Base-by-base conservation (phyloP, 2,797 vertebrate species). In the Rhinatrema bivittatum region DNA sequence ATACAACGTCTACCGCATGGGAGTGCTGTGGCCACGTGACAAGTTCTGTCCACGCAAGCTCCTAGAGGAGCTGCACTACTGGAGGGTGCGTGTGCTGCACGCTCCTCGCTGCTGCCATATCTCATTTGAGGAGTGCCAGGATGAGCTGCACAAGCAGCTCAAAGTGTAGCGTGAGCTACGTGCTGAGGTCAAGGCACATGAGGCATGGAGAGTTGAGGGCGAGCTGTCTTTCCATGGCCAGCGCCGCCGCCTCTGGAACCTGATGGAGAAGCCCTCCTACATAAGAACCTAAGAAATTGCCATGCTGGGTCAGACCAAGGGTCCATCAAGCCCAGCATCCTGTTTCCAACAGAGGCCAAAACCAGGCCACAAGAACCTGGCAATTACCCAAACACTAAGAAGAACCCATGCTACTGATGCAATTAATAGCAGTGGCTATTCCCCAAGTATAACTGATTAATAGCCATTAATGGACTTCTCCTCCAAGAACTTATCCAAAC, bases 181-280 rank as follows among this genome's bases (percentile, higher is more conserved):
- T 7, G 91, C 91, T 0, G 91, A 97, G 72, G 81, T 91, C 13
- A 86, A 88, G 32, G 80, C 75, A 9, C 89, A n/a, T n/a, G n/a
- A n/a, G n/a, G n/a, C n/a, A n/a, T n/a, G n/a, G n/a, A n/a, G n/a
- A n/a, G 89, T 90, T 66, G 82, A 88, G 11, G 87, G 88, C 0
- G 87, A 88, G 56, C 89, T 90, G 48, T 86, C 88, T 16, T 98
- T 95, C 56, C 74, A 72, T 0, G 83, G 87, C 55, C 46, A 12
- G 9, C 84, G 94, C 2, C 71, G 78, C 36, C 68, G 66, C 5
- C 82, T 97, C 56, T 98, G 94, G 94, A 92, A 97, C 64, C 63
- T 98, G 28, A 87, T 98, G 91, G 94, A 98, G 76, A 97, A 94
- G 33, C 94, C 94, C 0, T 96, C 97, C 59, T 97, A 94, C 1